These are phyloP conservation scores for Sinonovacula constricta DNA, from an alignment of 1,140 invertebrate genomes.

Conservation along the genomic window DNA sequence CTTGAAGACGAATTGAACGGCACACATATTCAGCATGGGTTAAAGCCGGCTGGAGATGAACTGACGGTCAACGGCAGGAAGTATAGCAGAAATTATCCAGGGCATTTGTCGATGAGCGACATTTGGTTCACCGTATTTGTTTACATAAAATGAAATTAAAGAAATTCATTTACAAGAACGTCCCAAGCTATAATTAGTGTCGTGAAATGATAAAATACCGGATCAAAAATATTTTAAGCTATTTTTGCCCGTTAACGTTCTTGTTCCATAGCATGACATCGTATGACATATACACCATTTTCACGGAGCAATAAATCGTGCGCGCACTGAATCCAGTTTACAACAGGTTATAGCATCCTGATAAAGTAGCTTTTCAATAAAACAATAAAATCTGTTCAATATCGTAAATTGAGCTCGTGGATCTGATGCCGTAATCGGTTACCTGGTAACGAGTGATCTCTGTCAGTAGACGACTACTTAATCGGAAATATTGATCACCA, in stretches of 20 bases:
- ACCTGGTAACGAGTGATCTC: slow-evolving; percentile 47
- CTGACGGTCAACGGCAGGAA: too few species aligned
- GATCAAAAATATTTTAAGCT: not conserved
- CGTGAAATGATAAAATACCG: too few species aligned
- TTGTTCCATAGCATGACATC: not conserved
- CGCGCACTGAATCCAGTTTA: slow-evolving; percentile 32
- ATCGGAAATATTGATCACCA: slow-evolving; percentile 52
- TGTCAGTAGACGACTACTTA: slow-evolving; percentile 45
- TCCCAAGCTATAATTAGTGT: not conserved
- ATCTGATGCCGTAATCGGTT: slow-evolving; percentile 48
- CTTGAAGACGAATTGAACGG: not conserved
- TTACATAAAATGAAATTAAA: too few species aligned
- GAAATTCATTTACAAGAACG: not conserved
- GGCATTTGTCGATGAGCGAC: too few species aligned
- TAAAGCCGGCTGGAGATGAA: too few species aligned
- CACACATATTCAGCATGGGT: not conserved
- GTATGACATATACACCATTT: not conserved
- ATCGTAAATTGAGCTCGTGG: slow-evolving; percentile 38
- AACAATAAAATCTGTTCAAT: slow-evolving; percentile 51
- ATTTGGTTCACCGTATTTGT: too few species aligned
- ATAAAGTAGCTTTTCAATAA: slow-evolving; percentile 52
- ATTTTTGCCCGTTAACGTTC: not conserved
- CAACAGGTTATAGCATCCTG: slow-evolving; percentile 33
- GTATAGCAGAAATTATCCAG: too few species aligned
- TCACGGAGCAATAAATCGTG: slow-evolving; percentile 42